phyloP scores from a whole-genome alignment of 2,888 invertebrate species.

The Pseudococcus longispinus region DNA sequence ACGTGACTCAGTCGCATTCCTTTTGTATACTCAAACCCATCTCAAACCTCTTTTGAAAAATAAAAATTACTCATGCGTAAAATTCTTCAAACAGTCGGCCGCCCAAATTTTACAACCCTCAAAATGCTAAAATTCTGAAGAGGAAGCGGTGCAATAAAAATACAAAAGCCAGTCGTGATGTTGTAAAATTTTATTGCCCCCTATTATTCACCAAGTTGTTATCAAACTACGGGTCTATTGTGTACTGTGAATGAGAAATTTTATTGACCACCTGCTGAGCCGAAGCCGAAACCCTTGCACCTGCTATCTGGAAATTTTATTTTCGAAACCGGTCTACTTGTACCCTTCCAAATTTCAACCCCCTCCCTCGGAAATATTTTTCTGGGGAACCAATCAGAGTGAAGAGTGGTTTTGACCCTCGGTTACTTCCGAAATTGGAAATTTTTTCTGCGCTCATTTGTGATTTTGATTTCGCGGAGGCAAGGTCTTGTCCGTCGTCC shows the following conservation, averaged over 20 bases:
- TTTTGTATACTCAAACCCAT: no score
- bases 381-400: constrained; percentile 42
- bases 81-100: no score
- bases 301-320: not conserved
- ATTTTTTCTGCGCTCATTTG: constrained; percentile 32
- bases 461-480: constrained; percentile 31
- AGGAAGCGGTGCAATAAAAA: not conserved
- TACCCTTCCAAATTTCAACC: constrained; percentile 1
- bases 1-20: no score
- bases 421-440: constrained; percentile 41
- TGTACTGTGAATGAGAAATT: not conserved
- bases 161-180: no score
- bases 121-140: no score
- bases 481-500: not conserved
- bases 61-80: no score
- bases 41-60: no score
- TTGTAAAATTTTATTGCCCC: constrained; percentile 3
- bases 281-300: not conserved
- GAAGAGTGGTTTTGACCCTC: constrained; percentile 12
- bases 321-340: not conserved
- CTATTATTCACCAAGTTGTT: not conserved
- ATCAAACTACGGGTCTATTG: not conserved
- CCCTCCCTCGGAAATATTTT: not conserved
- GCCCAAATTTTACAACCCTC: no score
- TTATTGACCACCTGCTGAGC: constrained; percentile 26